Base-by-base conservation (phyloP, 2,797 vertebrate genomes). In the Agapornis canus region DNA sequence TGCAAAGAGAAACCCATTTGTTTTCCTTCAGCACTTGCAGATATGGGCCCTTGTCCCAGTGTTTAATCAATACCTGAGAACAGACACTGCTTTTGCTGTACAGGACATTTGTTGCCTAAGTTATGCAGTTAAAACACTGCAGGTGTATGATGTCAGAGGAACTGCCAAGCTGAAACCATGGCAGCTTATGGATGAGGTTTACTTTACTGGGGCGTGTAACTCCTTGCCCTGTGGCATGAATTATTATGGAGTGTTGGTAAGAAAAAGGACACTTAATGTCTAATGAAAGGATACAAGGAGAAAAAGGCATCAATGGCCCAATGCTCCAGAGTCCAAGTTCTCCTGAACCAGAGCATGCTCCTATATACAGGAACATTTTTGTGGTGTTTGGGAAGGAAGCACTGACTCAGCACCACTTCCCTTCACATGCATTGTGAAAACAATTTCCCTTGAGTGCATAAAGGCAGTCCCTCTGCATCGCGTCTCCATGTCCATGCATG, bases 401-500 rank as follows among this genome's bases (percentile, higher is more conserved):
- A 35, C 48, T 10, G 5, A 42, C 61, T 23, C 25, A 7, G 49
- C 54, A 63, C 7, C 59, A 3, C 1, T 66, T 83, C 66, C 89
- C 45, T 92, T 43, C 65, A 13, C 8, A 8, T 6, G 72, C 21
- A 7, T 18, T 15, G 48, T 10, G 27, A 56, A 60, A 80, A 75
- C 65, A 40, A 84, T 68, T 75, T 42, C 83, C 69, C 69, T 6
- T 1, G 15, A 43, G 60, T 2, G 40, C 31, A 6, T 0, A 2
- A 48, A 66, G 85, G 60, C 82, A 21, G 37, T 4, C 12, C 47
- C 60, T 47, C 56, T 7, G 1, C 78, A 18, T 35, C 0, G 1
- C 3, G 20, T 49, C 49, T 32, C 63, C 2, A 0, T 3, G 47
- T 13, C 52, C 57, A 37, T 0, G 2, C 17, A 1, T 0, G 49